Base-by-base conservation (phyloP, 1,140 invertebrate genomes). In the Brachionus asplanchnoidis region DNA sequence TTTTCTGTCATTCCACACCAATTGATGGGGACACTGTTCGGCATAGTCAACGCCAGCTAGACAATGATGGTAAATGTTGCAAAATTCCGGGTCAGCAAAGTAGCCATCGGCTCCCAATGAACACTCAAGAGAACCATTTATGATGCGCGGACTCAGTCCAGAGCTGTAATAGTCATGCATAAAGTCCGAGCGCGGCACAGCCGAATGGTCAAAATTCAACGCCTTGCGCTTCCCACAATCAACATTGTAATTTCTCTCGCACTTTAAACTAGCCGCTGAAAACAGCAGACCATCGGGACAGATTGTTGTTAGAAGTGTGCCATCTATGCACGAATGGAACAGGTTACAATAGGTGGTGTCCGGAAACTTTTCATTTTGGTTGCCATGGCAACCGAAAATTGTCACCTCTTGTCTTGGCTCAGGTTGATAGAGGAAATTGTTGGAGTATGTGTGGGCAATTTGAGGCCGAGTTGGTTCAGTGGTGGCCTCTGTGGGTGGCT, bases 11-110 rank as follows among this genome's bases (percentile, higher is more conserved):
- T 84, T 84, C 82, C 82, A 84, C 0, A 68, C 82, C 36, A 84
- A 56, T 56, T 84, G 82, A 84, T 84, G 60, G 9, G 82, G 82
- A 70, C 82, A 84, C 11, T 68, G 82, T 56, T 84, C 82, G 46
- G 60, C 60, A 73, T 84, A 70, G 28, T 84, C 60, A 26, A 84
- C 60, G 9, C 82, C 82, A 40, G 60, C 60, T 40, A 84, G 20
- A 70, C 60, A 84, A 56, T 84, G 82, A 40, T 84, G 82, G 40
- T 84, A 84, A 36, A 84, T 20, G 36, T 84, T 84, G 36, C 60
- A 84, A 84, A 70, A 84, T 53, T 68, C 60, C 20, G 60, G 82
- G 46, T 84, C 82, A 36, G 60, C 82, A 84, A 70, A 84, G 36
- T 68, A 84, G 17, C 82, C 60, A 40, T 84, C 82, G 14, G 32